phyloP scores from a whole-genome alignment of 2,113 vertebrate genomes.

The Tursiops truncatus region DNA sequence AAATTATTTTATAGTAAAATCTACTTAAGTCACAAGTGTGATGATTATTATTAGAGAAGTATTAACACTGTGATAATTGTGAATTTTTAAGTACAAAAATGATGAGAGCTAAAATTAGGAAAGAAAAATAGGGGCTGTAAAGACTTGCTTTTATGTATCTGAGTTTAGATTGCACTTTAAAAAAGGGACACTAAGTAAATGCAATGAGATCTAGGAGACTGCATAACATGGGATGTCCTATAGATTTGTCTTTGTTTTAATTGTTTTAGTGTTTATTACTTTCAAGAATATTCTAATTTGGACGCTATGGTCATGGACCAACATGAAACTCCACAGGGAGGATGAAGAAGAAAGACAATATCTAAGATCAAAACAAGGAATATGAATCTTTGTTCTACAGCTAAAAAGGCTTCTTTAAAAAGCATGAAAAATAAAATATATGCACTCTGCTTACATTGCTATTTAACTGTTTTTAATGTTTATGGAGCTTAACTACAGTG shows the following conservation, averaged over 20 bases:
- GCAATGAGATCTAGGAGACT: neutral
- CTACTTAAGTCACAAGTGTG: neutral
- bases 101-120: neutral
- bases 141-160: neutral
- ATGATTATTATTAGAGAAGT: neutral
- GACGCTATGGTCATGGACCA: neutral
- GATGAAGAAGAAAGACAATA: neutral
- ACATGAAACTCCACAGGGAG: neutral
- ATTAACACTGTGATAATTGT: neutral
- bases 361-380: neutral
- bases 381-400: neutral
- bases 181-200: neutral
- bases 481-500: neutral
- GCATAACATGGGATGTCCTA: neutral
- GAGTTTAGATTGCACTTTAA: neutral
- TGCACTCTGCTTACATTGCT: neutral
- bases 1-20: neutral
- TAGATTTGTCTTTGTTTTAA: neutral
- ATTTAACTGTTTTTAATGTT: neutral
- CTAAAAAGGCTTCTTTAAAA: neutral
- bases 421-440: neutral
- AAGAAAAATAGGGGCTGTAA: neutral
- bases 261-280: neutral
- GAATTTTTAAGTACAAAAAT: neutral
- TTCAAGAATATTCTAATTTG: neutral